These are phyloP conservation scores for Phortica magna DNA, from an alignment of 2,888 invertebrate species.

Conservation along the genomic window DNA sequence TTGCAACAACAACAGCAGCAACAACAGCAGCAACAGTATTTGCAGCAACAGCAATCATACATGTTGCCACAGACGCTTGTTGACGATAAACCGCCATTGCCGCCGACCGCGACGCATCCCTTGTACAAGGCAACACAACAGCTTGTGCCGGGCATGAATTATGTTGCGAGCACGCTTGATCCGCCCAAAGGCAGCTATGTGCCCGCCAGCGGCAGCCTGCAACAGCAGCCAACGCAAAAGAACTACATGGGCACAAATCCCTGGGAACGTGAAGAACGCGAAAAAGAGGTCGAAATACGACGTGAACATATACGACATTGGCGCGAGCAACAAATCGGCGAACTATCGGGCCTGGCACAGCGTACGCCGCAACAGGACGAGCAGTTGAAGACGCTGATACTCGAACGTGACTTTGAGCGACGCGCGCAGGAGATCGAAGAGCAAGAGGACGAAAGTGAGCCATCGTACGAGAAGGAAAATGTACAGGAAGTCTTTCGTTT, in stretches of 20 bases:
- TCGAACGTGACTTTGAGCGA: slow-evolving; percentile 96
- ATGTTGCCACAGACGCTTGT: slow-evolving; percentile 47
- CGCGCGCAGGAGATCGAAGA: slow-evolving; percentile 88
- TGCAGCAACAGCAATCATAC: slow-evolving; percentile 48
- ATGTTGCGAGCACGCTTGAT: slow-evolving; percentile 86
- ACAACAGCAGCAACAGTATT: slow-evolving; percentile 46
- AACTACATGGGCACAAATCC: slow-evolving; percentile 83
- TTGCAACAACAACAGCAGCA: slow-evolving; percentile 43
- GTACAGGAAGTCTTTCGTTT: slow-evolving; percentile 80
- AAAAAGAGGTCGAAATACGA: slow-evolving; percentile 85
- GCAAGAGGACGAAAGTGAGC: slow-evolving; percentile 84
- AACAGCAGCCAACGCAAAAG: slow-evolving; percentile 55
- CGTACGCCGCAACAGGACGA: slow-evolving; percentile 91
- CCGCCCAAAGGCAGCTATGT: slow-evolving; percentile 87
- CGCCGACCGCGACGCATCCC: slow-evolving; percentile 86
- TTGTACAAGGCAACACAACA: slow-evolving; percentile 79
- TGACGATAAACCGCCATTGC: slow-evolving; percentile 81
- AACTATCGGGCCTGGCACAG: slow-evolving; percentile 84
- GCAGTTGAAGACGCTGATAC: slow-evolving; percentile 89
- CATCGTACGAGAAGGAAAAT: slow-evolving; percentile 75
- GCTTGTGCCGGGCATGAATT: slow-evolving; percentile 75
- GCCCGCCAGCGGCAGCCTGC: slow-evolving; percentile 71
- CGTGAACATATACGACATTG: slow-evolving; percentile 86
- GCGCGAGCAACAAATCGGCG: slow-evolving; percentile 92
- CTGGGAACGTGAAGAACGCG: slow-evolving; percentile 96